phyloP scores from a whole-genome alignment of 2,888 invertebrate genomes.

The Caenorhabditis sp. region DNA sequence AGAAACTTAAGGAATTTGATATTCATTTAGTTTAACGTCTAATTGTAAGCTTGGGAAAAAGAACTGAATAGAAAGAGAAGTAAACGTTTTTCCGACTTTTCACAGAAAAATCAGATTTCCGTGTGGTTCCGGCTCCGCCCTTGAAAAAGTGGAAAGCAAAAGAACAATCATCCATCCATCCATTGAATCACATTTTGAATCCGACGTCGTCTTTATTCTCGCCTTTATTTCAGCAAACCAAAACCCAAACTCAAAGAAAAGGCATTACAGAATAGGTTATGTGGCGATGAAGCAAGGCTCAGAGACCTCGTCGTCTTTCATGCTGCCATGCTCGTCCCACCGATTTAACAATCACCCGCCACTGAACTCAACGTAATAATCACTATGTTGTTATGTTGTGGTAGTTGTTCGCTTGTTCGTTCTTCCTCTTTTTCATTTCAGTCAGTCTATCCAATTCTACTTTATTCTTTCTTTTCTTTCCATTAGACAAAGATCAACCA shows the following conservation, averaged over 20 bases:
- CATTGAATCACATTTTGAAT: too few species aligned
- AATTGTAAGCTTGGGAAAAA: background rate
- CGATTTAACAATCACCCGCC: conserved; percentile 35
- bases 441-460: background rate
- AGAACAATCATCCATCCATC: background rate
- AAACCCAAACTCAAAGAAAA: background rate
- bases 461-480: too few species aligned
- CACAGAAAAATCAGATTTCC: background rate
- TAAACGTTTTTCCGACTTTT: background rate
- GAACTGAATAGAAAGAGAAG: background rate
- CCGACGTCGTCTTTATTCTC: background rate
- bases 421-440: background rate
- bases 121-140: background rate
- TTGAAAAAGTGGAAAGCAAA: background rate
- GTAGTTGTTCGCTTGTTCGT: background rate
- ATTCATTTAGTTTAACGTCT: background rate
- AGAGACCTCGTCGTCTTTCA: conserved; percentile 46
- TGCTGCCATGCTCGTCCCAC: conserved; percentile 52
- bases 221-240: background rate
- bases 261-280: conserved; percentile 17
- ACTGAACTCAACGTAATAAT: conserved; percentile 47
- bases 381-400: conserved; percentile 8
- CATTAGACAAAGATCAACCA: conserved; percentile 36
- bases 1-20: background rate
- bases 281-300: conserved; percentile 44